Percentiles rank a stretch among this genome's conserved stretches.
These are phyloP conservation scores for Palythoa grandis DNA, from an alignment of 92 coral and sea anemone genomes.

Conservation along the genomic window DNA sequence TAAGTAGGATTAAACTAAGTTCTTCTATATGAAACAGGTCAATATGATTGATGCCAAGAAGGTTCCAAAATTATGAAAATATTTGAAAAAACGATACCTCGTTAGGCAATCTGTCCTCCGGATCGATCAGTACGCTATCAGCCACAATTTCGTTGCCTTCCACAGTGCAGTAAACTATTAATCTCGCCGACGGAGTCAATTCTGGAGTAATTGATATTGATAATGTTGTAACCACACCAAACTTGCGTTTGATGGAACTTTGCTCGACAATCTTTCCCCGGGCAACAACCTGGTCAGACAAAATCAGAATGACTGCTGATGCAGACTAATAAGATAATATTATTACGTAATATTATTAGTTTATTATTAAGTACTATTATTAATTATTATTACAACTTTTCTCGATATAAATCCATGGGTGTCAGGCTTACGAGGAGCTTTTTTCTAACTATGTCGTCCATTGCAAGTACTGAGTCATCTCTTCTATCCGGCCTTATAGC, in stretches of 20 bases:
- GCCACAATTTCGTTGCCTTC: constrained; percentile 72
- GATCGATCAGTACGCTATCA: constrained; percentile 79
- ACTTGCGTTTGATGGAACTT: constrained; percentile 59
- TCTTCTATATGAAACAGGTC: too few relatives aligned
- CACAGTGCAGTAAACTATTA: constrained; percentile 73
- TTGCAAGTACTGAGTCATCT: too few relatives aligned
- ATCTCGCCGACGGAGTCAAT: constrained; percentile 90
- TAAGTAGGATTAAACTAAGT: too few relatives aligned
- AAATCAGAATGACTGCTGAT: not conserved
- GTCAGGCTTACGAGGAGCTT: too few relatives aligned
- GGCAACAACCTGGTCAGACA: constrained; percentile 68
- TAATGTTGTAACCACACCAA: constrained; percentile 83
- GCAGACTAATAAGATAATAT: not conserved
- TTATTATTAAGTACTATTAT: too few relatives aligned
- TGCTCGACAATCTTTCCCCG: constrained; percentile 82
- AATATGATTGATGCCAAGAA: too few relatives aligned
- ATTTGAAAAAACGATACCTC: constrained; percentile 54
- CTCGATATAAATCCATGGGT: too few relatives aligned
- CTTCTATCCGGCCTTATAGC: too few relatives aligned
- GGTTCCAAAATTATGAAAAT: not conserved
- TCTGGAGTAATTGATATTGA: constrained; percentile 63
- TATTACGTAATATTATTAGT: not conserved
- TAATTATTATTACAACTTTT: too few relatives aligned
- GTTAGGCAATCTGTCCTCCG: constrained; percentile 77
- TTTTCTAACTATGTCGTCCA: too few relatives aligned